Base-by-base conservation (phyloP, 1,140 invertebrate genomes). In the Saccostrea glomerata region DNA sequence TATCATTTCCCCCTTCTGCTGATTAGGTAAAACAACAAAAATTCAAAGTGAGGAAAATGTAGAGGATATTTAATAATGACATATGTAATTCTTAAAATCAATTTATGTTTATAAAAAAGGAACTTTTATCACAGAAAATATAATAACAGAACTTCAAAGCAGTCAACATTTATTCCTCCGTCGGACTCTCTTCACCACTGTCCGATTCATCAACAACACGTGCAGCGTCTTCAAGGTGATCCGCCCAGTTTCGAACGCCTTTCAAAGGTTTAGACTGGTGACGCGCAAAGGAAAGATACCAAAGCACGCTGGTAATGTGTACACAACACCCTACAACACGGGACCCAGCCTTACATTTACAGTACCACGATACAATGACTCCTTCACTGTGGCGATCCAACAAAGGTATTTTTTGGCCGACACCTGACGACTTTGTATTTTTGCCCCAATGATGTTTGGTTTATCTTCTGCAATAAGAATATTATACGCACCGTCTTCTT, bases 251-350 rank as follows among this genome's bases (percentile, higher is more conserved):
- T 47, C 47, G 47, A 47, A 47, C 47, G 47, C 47, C 47, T 7
- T 47, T 47, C 47, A 47, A 47, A 47, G 47, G 47, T 47, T 47
- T 47, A 47, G 47, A 47, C 47, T 47, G 47, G 47, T 47, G 47
- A 6, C 47, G 47, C 9, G 47, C 47, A 47, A 47, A 47, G 47
- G 47, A 47, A 47, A 36, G 11, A 15, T 84, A 47, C 82, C 82
- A 84, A n/a, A 84, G 40, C n/a, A 84, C 82, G n/a, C 40, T 54
- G 13, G 82, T 55, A 47, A 86, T 66, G 36, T 86, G 63, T 66
- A 63, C 85, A 86, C 85, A 86, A 11, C 25, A 20, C 4, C 85
- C 85, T 7, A 70, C 56, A 30, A 86, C 60, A 36, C 85, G 6
- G 58, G 85, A 30, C 12, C 85, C 85, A 36, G 85, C 25, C 12